Evolutionary conservation across 2,113 vertebrate species (phyloP).

Genomic region (Hyperopisus bebe): DNA sequence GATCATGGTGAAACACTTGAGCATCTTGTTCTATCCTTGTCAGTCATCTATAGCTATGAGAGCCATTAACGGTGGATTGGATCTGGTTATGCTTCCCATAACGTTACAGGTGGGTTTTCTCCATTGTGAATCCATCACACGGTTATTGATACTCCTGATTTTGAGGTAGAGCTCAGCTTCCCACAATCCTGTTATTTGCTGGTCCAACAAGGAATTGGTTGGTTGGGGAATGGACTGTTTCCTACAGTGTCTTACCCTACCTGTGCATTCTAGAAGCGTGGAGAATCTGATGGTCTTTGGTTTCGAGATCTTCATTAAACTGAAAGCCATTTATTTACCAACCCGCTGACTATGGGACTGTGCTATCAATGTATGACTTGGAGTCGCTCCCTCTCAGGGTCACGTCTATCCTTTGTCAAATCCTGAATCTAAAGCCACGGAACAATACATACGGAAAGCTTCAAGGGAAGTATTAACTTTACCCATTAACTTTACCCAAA

Average conservation of each 20-base stretch:
- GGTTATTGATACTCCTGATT: neutral
- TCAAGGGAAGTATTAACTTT: neutral
- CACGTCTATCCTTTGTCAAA: neutral
- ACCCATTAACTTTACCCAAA: neutral
- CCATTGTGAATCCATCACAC: neutral
- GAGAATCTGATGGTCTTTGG: neutral
- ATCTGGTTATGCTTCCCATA: neutral
- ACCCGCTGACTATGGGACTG: neutral
- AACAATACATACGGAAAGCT: neutral
- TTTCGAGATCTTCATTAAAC: neutral
- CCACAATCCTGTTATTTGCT: neutral
- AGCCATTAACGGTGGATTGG: neutral
- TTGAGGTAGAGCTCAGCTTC: neutral
- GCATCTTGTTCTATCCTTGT: neutral
- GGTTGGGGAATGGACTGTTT: neutral
- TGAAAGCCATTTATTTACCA: neutral
- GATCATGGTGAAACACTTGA: neutral
- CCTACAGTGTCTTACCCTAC: neutral
- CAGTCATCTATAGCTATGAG: neutral
- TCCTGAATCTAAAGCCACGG: neutral
- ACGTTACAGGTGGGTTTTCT: neutral
- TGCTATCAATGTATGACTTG: neutral
- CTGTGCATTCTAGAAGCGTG: neutral
- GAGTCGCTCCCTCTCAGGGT: neutral
- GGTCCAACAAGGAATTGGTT: neutral